These are phyloP conservation scores for Salticus scenicus DNA, from an alignment of 2,888 invertebrate species.

Conservation along the genomic window DNA sequence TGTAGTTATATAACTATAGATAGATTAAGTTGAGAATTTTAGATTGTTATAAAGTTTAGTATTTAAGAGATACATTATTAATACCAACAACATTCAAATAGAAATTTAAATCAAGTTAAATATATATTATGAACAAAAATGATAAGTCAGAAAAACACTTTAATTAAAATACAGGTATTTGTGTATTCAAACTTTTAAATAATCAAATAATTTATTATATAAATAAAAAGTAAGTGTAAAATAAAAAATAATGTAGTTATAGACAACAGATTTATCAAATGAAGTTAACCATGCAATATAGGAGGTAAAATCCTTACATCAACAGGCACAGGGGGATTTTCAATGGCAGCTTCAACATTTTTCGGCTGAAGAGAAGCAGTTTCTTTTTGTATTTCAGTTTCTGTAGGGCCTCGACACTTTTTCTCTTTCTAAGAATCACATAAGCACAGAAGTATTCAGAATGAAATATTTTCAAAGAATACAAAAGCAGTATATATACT, in stretches of 20 bases:
- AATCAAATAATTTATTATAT: background rate
- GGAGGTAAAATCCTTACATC: constrained; percentile 72
- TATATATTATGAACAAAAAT: too few species aligned
- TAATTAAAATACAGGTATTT: too few species aligned
- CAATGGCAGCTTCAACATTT: constrained; percentile 72
- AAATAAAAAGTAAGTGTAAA: background rate
- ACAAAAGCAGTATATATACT: background rate
- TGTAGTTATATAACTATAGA: too few species aligned
- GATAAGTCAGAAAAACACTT: too few species aligned
- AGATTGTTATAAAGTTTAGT: too few species aligned
- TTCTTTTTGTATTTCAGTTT: constrained; percentile 72
- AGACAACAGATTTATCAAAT: background rate
- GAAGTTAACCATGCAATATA: too few species aligned
- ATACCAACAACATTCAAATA: too few species aligned
- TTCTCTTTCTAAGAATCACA: constrained; percentile 50
- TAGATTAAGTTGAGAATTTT: too few species aligned
- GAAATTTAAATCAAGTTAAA: too few species aligned
- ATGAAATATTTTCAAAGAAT: background rate
- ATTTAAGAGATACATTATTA: too few species aligned
- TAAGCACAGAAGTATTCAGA: constrained; percentile 14
- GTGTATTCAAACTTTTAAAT: too few species aligned
- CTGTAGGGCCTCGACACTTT: constrained; percentile 70
- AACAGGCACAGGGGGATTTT: constrained; percentile 72
- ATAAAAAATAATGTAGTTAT: background rate
- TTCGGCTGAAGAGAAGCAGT: constrained; percentile 72